A percentile compares a stretch with the other conserved stretches of the same genome.
phyloP scores from a whole-genome alignment of 2,797 vertebrate genomes.

The Corythornis leucogaster region DNA sequence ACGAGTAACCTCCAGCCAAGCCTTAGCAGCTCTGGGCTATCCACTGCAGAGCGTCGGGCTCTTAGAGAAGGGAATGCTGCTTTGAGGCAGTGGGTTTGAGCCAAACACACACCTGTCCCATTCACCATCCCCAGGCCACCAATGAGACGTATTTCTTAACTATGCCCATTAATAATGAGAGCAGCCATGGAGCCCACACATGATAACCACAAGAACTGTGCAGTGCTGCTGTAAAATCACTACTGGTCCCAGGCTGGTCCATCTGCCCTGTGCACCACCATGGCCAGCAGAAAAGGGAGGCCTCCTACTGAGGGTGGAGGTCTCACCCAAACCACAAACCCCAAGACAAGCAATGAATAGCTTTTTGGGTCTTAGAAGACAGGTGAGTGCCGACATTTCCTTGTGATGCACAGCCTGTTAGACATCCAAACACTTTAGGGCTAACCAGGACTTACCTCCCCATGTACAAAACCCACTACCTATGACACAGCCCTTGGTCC shows the following conservation, averaged over 20 bases:
- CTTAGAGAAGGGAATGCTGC: not conserved
- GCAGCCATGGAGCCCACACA: not conserved
- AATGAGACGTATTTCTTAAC: not conserved
- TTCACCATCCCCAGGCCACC: not conserved
- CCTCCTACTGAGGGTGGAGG: not conserved
- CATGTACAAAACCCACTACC: accelerated
- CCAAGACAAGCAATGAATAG: not conserved
- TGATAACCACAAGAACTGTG: not conserved
- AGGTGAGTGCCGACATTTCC: accelerated
- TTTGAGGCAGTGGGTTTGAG: not conserved
- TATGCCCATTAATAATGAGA: accelerated
- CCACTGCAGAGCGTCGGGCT: accelerated
- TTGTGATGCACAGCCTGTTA: too few relatives aligned
- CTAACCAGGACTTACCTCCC: not conserved
- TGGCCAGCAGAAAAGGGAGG: not conserved
- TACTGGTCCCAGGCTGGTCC: accelerated
- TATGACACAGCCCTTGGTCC: not conserved
- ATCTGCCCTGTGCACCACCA: accelerated
- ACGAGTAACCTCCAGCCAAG: not conserved
- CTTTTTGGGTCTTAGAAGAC: accelerated
- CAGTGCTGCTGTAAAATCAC: not conserved
- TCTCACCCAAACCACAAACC: not conserved
- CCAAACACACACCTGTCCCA: not conserved
- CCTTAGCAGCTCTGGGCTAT: not conserved
- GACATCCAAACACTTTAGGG: not conserved